These are phyloP conservation scores for Monarcha castaneiventris DNA, from an alignment of 2,113 vertebrate species.

Conservation along the genomic window DNA sequence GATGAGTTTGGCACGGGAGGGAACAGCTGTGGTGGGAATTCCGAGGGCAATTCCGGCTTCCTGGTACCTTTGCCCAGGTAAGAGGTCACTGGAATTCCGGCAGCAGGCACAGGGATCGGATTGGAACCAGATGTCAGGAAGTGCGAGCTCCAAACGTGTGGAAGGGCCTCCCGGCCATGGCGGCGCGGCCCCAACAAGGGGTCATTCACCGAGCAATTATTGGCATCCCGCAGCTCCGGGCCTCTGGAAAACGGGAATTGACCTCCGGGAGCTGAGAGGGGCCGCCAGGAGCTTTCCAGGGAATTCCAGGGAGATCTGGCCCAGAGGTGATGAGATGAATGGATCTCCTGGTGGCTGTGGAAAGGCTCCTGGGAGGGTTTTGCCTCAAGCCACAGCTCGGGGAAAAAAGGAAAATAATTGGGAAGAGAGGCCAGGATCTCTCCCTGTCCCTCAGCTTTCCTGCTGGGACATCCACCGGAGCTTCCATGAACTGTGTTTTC, in stretches of 20 bases:
- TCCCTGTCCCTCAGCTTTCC: neutral
- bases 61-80: conserved; percentile 55
- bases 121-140: conserved; percentile 72
- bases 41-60: neutral
- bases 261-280: neutral
- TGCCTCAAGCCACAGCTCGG: neutral
- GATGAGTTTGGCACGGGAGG: accelerated
- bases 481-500: neutral
- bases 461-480: neutral
- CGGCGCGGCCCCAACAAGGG: conserved; percentile 24
- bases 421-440: neutral
- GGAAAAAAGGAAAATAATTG: neutral
- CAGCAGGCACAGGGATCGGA: neutral
- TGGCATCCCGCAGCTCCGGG: conserved; percentile 13
- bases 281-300: neutral
- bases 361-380: neutral
- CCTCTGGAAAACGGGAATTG: neutral
- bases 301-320: neutral
- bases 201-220: conserved; percentile 40
- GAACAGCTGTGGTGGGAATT: neutral
- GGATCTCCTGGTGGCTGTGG: accelerated
- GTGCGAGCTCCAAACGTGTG: conserved; percentile 35
- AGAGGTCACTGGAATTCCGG: conserved; percentile 2
- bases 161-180: conserved; percentile 34
- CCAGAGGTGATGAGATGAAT: neutral